Evolutionary conservation across 64 coral and sea anemone genomes (phyloP).

Genomic region (Stylophora pistillata): DNA sequence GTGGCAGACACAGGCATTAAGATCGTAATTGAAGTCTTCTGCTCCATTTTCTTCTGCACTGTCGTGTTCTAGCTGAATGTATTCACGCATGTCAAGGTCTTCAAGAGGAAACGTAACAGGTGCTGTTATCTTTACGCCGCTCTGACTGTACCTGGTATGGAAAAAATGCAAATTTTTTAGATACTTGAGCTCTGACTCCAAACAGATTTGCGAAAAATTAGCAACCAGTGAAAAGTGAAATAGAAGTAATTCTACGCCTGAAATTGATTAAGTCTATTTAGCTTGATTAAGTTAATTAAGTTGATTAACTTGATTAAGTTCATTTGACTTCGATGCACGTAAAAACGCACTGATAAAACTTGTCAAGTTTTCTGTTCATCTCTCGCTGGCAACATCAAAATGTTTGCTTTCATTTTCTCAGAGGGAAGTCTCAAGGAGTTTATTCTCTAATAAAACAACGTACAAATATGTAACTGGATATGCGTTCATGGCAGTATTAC

Average conservation of each 20-base stretch:
- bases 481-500: not conserved
- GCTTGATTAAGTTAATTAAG: too few species aligned
- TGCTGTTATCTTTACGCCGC: conserved; percentile 58
- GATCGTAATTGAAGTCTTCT: conserved; percentile 63
- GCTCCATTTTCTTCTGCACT: not conserved
- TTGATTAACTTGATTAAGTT: too few species aligned
- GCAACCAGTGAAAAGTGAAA: too few species aligned
- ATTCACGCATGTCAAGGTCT: conserved; percentile 64
- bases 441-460: too few species aligned
- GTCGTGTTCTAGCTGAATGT: conserved; percentile 9
- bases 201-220: too few species aligned
- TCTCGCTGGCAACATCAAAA: too few species aligned
- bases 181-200: not conserved
- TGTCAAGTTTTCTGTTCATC: not conserved
- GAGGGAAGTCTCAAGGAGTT: too few species aligned
- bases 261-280: too few species aligned
- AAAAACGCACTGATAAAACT: too few species aligned
- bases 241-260: too few species aligned
- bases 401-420: not conserved
- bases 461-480: too few species aligned
- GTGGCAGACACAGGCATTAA: conserved; percentile 66
- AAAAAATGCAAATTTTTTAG: not conserved
- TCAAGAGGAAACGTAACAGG: conserved; percentile 65
- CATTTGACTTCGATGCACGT: too few species aligned
- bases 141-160: conserved; percentile 64